Conservation (phyloP, 2,888 invertebrate genomes). For the Amiota minor region DNA sequence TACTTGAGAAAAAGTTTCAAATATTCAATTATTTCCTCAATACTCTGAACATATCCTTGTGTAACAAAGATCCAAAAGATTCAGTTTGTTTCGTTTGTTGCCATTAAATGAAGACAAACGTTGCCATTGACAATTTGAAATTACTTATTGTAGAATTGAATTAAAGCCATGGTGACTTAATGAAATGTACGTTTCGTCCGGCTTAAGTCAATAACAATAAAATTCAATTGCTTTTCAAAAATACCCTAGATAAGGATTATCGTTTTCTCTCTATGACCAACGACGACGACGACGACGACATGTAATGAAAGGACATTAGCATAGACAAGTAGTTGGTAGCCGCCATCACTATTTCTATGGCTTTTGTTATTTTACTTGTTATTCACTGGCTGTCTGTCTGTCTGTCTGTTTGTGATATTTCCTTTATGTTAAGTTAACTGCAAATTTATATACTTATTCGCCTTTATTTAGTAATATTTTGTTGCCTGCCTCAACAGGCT, state of each 20-base stretch:
- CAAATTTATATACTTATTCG: neutral
- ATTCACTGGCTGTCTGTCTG: neutral
- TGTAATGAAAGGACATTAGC: neutral
- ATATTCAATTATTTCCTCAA: neutral
- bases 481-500: no score
- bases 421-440: neutral
- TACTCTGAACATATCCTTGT: neutral
- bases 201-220: constrained; percentile 19
- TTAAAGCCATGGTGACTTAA: constrained; percentile 5
- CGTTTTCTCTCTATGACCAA: neutral
- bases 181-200: neutral
- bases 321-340: no score
- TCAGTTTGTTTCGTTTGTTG: neutral
- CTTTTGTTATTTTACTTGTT: neutral
- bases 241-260: constrained; percentile 16
- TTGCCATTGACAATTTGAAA: neutral
- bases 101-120: neutral
- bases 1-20: no score
- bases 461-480: neutral
- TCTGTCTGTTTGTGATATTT: no score
- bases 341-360: no score
- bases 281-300: neutral
- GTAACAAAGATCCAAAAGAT: constrained; percentile 7
- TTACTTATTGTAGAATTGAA: constrained; percentile 3
- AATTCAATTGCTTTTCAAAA: constrained; percentile 23